A percentile compares a stretch with the other conserved stretches of the same genome.
These are phyloP conservation scores for Lepus europaeus DNA, from an alignment of 2,113 vertebrate species.

Conservation along the genomic window DNA sequence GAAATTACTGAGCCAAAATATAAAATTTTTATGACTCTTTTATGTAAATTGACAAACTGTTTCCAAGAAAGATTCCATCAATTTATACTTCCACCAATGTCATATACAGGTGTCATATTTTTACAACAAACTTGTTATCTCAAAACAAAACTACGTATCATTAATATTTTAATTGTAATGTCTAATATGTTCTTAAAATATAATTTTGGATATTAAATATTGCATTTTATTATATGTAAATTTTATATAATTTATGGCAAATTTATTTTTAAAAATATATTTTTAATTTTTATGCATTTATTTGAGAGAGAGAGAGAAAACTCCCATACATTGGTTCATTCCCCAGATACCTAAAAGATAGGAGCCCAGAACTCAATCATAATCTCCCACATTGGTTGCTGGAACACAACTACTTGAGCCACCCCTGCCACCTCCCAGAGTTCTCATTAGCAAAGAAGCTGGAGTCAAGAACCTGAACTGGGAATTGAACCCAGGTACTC, in stretches of 20 bases:
- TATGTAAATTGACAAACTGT: slow-evolving; percentile 52
- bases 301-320: no score
- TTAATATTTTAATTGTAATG: slow-evolving; percentile 25
- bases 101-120: background rate
- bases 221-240: background rate
- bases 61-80: slow-evolving; percentile 45
- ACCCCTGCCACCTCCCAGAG: no score
- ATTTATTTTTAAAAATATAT: no score
- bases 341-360: no score
- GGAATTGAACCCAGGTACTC: no score
- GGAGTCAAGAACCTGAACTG: no score
- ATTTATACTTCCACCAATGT: slow-evolving; percentile 32
- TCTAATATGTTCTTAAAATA: background rate
- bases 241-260: background rate
- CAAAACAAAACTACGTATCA: background rate
- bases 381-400: no score
- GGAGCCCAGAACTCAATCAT: no score
- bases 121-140: background rate
- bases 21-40: slow-evolving; percentile 38
- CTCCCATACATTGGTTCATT: no score
- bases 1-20: slow-evolving; percentile 38
- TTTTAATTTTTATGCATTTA: no score
- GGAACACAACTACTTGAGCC: no score
- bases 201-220: background rate
- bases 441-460: no score